A percentile compares a stretch with the other conserved stretches of the same genome.
Evolutionary conservation across 2,113 vertebrate species (phyloP).

Genomic region (Anser brachyrhynchus): DNA sequence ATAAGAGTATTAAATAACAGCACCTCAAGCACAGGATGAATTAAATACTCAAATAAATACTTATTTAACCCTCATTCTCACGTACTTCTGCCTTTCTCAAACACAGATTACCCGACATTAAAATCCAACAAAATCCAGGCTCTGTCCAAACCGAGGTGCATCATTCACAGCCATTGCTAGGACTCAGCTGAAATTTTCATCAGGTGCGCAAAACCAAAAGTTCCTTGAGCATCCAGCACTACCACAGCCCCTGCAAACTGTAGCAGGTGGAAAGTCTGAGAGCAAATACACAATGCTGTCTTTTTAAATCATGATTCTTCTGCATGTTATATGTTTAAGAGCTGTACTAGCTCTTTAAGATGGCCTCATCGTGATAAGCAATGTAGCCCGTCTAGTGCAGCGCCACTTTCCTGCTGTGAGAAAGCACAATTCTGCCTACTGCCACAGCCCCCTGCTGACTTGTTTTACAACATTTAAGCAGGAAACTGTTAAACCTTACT

Average conservation of each 20-base stretch:
- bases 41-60: slow-evolving; percentile 45
- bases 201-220: neutral
- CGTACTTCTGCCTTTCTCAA: slow-evolving; percentile 34
- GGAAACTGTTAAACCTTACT: slow-evolving; percentile 70
- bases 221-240: neutral
- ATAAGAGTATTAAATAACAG: slow-evolving; percentile 53
- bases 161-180: neutral
- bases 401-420: slow-evolving; percentile 36
- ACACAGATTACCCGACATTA: neutral
- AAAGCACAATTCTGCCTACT: slow-evolving; percentile 21
- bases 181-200: neutral
- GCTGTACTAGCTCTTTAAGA: slow-evolving; percentile 43
- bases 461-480: slow-evolving; percentile 64
- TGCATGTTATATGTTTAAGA: neutral
- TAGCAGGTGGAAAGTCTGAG: slow-evolving; percentile 7
- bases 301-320: slow-evolving; percentile 16
- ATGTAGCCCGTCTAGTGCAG: slow-evolving; percentile 14
- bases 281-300: neutral
- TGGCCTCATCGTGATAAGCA: slow-evolving; percentile 16
- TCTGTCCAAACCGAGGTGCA: neutral
- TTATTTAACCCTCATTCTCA: slow-evolving; percentile 57
- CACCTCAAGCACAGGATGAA: slow-evolving; percentile 4
- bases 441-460: slow-evolving; percentile 49
- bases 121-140: neutral
- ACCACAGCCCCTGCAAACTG: neutral